phyloP scores from a whole-genome alignment of 1,140 invertebrate genomes.

The Brachionus koreanus region DNA sequence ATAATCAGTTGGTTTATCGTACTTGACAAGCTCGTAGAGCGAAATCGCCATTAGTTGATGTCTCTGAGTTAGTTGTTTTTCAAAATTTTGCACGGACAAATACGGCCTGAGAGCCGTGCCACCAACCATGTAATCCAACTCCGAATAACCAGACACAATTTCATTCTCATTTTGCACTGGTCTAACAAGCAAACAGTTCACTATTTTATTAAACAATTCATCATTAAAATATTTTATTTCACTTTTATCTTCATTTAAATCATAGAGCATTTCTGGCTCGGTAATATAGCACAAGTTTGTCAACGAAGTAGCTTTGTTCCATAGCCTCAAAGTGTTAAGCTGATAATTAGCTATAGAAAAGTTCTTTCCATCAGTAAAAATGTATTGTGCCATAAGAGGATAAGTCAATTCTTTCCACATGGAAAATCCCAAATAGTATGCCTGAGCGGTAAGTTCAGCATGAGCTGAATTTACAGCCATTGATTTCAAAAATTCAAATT shows the following conservation, averaged over 20 bases:
- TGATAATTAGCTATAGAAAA: constrained; percentile 22
- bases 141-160: background rate
- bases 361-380: constrained; percentile 14
- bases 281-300: constrained; percentile 30
- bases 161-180: constrained; percentile 19
- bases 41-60: constrained; percentile 27
- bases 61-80: constrained; percentile 13
- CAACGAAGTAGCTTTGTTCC: background rate
- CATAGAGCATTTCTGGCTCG: background rate
- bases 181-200: background rate
- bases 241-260: background rate
- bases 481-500: constrained; percentile 12
- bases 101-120: constrained; percentile 27
- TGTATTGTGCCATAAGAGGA: constrained; percentile 27
- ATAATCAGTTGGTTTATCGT: constrained; percentile 17
- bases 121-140: constrained; percentile 24
- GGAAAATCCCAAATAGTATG: constrained; percentile 35
- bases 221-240: constrained; percentile 31
- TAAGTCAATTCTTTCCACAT: constrained; percentile 44
- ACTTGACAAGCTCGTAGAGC: constrained; percentile 30
- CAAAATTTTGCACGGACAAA: constrained; percentile 34
- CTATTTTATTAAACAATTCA: background rate
- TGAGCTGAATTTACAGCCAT: background rate
- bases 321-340: constrained; percentile 34
- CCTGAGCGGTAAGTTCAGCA: constrained; percentile 35